phyloP scores from a whole-genome alignment of 2,113 vertebrate species.

The Neodon shergylaensis region DNA sequence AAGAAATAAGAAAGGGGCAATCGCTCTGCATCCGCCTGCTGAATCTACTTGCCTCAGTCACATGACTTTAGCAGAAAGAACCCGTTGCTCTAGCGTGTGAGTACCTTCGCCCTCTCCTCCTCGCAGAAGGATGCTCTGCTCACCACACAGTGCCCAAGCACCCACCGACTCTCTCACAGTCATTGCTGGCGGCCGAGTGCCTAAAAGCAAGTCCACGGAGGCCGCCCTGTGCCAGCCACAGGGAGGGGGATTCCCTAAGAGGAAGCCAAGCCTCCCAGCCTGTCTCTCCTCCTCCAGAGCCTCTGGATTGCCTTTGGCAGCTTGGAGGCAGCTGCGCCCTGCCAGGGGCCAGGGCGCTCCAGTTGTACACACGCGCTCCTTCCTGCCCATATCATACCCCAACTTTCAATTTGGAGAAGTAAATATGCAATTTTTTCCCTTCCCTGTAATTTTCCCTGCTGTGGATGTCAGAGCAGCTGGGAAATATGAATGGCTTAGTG shows the following conservation, averaged over 20 bases:
- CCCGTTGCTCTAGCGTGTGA: no score
- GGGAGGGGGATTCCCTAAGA: constrained; percentile 72
- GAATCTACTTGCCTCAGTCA: not conserved
- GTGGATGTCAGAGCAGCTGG: constrained; percentile 75
- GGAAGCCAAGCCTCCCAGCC: constrained; percentile 37
- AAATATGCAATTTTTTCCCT: constrained; percentile 77
- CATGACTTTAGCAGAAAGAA: not conserved
- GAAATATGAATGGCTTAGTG: constrained; percentile 73
- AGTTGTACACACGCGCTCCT: constrained; percentile 61
- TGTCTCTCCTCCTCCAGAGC: not conserved
- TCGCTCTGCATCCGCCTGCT: no score
- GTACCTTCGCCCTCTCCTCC: not conserved
- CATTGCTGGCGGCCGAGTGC: constrained; percentile 24
- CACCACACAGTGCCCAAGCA: not conserved
- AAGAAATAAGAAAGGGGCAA: not conserved
- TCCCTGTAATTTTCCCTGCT: constrained; percentile 79
- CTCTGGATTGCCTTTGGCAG: constrained; percentile 5
- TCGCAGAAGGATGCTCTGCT: not conserved
- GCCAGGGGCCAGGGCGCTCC: constrained; percentile 60
- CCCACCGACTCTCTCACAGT: constrained; percentile 24
- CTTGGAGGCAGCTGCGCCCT: constrained; percentile 45
- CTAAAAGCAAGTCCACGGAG: constrained; percentile 48
- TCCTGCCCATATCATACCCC: constrained; percentile 65
- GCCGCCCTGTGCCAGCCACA: constrained; percentile 45
- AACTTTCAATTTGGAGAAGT: constrained; percentile 77